Evolutionary conservation across 2,797 vertebrate genomes (phyloP).

Genomic region (Chaetophractus vellerosus): DNA sequence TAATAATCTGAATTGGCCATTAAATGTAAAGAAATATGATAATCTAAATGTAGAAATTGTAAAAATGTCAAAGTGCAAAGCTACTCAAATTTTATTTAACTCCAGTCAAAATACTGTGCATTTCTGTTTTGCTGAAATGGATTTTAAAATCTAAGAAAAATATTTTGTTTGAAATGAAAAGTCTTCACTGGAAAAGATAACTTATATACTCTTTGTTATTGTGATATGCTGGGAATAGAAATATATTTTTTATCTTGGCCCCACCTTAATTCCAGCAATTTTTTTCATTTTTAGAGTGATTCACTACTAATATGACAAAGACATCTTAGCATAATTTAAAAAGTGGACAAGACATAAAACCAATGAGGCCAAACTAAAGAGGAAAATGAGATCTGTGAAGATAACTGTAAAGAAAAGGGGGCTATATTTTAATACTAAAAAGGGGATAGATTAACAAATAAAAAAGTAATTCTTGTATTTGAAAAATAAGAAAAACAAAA

Average conservation of each 20-base stretch:
- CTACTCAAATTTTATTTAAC: constrained; percentile 18
- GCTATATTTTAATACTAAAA: neutral
- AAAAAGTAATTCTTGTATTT: neutral
- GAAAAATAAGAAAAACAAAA: constrained; percentile 15
- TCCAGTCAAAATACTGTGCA: neutral
- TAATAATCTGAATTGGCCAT: neutral
- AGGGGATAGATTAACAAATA: neutral
- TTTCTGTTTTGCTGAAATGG: neutral
- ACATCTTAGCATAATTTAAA: neutral
- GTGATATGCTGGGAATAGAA: neutral
- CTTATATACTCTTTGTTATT: neutral
- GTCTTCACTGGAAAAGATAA: constrained; percentile 14
- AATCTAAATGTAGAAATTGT: neutral
- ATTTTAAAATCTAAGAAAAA: neutral
- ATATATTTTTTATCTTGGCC: neutral
- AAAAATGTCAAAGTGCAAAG: neutral
- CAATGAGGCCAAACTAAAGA: constrained; percentile 12
- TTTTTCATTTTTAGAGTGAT: neutral
- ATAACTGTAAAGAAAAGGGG: neutral
- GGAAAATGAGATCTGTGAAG: neutral
- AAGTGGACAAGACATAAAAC: neutral
- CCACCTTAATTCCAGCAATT: neutral
- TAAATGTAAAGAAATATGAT: neutral
- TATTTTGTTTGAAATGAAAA: constrained; percentile 1
- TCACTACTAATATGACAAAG: neutral